Base-by-base conservation (phyloP, 2,888 invertebrate genomes). In the Drosophila aldrichi region DNA sequence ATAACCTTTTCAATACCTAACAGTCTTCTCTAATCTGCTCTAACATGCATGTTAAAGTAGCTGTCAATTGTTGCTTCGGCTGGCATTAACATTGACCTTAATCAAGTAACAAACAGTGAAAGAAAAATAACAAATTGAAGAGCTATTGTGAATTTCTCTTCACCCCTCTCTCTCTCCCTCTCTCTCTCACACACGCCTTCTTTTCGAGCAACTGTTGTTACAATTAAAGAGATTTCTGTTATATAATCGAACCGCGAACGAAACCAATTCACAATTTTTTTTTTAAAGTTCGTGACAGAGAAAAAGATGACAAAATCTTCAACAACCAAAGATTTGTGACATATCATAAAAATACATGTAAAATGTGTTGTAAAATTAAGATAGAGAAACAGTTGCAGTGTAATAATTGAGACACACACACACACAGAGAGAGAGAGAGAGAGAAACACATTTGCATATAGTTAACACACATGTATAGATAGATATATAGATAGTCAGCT, bases 21-120 rank as follows among this genome's bases (percentile, higher is more conserved):
- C 14, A 56, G 46, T 20, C 18, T 16, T 4, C 34, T 36, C 16
- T 66, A 43, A 36, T n/a, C 14, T 22, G 43, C 41, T 20, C 44
- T 44, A 55, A 58, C 38, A 60, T 59, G 38, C 60, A 55, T 60
- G 43, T 43, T 57, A n/a, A 60, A 18, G 29, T 20, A n/a, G 36
- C 41, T 57, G 72, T 49, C 14, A 58, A 55, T 18, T 29, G 32
- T 38, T 16, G 60, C 32, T 43, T 34, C 12, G 52, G 63, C 70
- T 74, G 75, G 77, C 76, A 77, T 82, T 87, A 89, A 84, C 89
- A 90, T 90, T 89, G 89, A 89, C 90, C 90, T 90, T 82, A 90
- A 90, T 90, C 82, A 71, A 46, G 16, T 34, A 41, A 41, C 40
- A 25, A 54, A 40, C 16, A 20, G 32, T 6, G 48, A 49, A 49